A percentile compares a stretch with the other conserved stretches of the same genome.
phyloP scores from a whole-genome alignment of 1,140 invertebrate species.

The Agrypnia vestita region DNA sequence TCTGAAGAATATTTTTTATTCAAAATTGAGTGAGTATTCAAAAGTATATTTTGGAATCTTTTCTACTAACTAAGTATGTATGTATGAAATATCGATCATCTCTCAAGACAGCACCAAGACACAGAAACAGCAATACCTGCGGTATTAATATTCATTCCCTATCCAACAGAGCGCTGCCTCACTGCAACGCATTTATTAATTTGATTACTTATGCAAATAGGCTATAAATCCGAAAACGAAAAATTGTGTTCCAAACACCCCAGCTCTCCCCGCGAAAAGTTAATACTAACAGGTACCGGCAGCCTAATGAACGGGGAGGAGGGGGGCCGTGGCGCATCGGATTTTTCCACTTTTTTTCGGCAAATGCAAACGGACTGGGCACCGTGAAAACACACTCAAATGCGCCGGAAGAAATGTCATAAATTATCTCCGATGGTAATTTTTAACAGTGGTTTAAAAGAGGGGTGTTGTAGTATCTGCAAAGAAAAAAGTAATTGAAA shows the following conservation, averaged over 20 bases:
- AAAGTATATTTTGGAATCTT: no score
- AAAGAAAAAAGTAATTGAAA: no score
- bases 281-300: conserved; percentile 43
- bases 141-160: conserved; percentile 7
- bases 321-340: conserved; percentile 48
- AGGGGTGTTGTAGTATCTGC: neutral
- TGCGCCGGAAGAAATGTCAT: conserved; percentile 49
- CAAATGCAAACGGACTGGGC: conserved; percentile 35
- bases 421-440: conserved; percentile 59
- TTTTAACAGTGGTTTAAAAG: conserved; percentile 31
- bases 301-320: conserved; percentile 46
- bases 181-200: conserved; percentile 58
- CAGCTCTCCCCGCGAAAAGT: conserved; percentile 40
- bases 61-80: no score
- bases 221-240: conserved; percentile 57
- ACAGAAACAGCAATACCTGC: no score
- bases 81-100: no score
- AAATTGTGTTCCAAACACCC: conserved; percentile 54
- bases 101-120: no score
- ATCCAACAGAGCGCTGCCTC: neutral
- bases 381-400: conserved; percentile 41
- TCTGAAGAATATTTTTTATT: no score
- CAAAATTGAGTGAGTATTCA: no score
- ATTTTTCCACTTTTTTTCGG: conserved; percentile 58
- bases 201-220: conserved; percentile 61